These are phyloP conservation scores for Myoxocephalus aenaeus DNA, from an alignment of 2,797 vertebrate species.

Conservation along the genomic window DNA sequence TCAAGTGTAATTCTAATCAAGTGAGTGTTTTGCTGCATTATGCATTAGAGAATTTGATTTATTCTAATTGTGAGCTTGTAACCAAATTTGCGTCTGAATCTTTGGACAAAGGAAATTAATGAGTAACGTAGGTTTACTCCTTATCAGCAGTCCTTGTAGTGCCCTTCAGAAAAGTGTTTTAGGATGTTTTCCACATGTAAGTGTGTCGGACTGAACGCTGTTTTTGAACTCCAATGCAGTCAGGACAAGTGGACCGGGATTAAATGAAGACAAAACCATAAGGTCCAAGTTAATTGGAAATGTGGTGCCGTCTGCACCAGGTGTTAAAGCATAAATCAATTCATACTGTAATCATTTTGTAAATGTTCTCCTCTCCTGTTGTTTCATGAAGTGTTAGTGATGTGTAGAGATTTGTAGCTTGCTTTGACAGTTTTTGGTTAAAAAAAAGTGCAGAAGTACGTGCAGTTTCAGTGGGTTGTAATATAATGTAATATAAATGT, in stretches of 20 bases:
- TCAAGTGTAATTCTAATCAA: conserved; percentile 75
- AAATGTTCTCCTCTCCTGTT: not conserved
- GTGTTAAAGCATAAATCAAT: conserved; percentile 2
- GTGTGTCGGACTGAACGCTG: not conserved
- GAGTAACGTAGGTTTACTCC: not conserved
- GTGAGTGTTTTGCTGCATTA: conserved; percentile 71
- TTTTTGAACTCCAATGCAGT: not conserved
- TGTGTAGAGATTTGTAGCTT: not conserved
- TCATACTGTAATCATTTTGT: conserved; percentile 1
- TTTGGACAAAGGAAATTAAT: conserved; percentile 12
- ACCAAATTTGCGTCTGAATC: conserved; percentile 43
- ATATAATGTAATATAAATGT: too few relatives aligned
- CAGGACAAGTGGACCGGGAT: not conserved
- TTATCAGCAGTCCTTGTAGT: conserved; percentile 18
- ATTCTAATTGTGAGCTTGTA: conserved; percentile 59
- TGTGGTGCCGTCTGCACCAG: not conserved
- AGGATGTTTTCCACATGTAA: conserved; percentile 1
- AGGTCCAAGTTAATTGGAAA: conserved; percentile 6
- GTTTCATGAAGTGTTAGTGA: not conserved
- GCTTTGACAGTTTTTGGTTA: not conserved
- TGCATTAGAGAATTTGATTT: conserved; percentile 69
- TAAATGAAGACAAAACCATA: conserved; percentile 10
- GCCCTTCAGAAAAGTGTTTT: conserved; percentile 30
- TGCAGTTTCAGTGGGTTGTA: conserved; percentile 1
- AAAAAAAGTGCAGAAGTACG: not conserved